Evolutionary conservation across 1,140 invertebrate species (phyloP), one percentile per base, ranked within the genome.

Genomic region (Anoplophora glabripennis): DNA sequence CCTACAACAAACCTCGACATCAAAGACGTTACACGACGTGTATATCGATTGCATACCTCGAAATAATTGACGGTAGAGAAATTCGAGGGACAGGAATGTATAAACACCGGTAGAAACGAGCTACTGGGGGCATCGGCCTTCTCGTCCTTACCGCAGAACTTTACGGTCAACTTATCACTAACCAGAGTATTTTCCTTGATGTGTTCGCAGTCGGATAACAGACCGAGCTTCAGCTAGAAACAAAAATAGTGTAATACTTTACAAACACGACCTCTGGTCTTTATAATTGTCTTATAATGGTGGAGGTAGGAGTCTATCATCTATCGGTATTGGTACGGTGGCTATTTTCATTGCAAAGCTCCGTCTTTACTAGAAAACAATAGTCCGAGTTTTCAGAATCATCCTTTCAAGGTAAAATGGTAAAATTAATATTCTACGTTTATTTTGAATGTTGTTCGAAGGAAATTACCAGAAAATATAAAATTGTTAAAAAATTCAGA

Each of bases 61-160:
- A 90, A 93, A 73, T 91, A 93, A 60, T 86, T 83, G 7, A 90
- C 83, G 9, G 89, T 91, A 3, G 86, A 89, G 74, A 92, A 93
- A 67, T 89, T 83, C 10, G 86, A 82, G 1, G 89, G 89, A 76
- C 89, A 91, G 47, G 87, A 83, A 76, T 89, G 85, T 55, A 90
- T 77, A 60, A 87, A 78, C 48, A 92, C 81, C 7, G 90, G 90
- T 36, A 92, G 73, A 45, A 83, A 79, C 41, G 76, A 79, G 11
- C 81, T 73, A 10, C 82, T 81, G 14, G 86, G 79, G 7, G 64
- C 40, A 10, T 79, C 77, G 5, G 73, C 65, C 58, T 80, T 77
- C 0, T 75, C 74, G 3, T 76, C 78, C 55, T 80, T 82, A 15
- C 77, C 79, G 54, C 81, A 86, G 73, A 91, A 90, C 59, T 85